phyloP scores from a whole-genome alignment of 2,113 vertebrate genomes.

The Monarcha castaneiventris region DNA sequence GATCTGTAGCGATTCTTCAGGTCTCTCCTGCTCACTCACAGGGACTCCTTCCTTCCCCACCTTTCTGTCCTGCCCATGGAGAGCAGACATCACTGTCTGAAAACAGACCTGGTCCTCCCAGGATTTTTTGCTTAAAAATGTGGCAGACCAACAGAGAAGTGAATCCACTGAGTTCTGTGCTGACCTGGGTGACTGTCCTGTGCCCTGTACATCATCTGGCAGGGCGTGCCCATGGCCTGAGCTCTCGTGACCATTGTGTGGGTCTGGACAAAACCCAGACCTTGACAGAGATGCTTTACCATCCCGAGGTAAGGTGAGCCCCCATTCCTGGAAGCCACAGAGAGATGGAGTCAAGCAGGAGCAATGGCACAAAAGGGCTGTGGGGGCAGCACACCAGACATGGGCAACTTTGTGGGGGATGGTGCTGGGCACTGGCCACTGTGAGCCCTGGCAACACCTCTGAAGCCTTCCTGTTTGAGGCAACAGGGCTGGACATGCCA shows the following conservation, averaged over 20 bases:
- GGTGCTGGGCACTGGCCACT: not conserved
- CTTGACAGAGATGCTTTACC: not conserved
- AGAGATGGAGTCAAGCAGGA: not conserved
- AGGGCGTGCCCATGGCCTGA: not conserved
- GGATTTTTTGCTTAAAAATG: not conserved
- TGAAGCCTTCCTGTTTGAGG: not conserved
- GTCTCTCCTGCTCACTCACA: not conserved
- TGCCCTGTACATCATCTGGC: not conserved
- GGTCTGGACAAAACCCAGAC: not conserved
- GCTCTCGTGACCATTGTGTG: not conserved
- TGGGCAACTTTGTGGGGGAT: fast-evolving
- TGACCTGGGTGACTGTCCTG: not conserved
- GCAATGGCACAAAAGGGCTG: not conserved
- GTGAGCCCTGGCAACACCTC: not conserved
- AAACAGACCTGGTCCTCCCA: not conserved
- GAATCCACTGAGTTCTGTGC: not conserved
- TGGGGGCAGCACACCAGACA: not conserved
- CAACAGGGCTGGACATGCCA: not conserved
- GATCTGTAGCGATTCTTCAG: fast-evolving
- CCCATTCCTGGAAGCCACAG: not conserved
- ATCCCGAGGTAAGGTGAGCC: not conserved
- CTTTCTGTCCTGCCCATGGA: not conserved
- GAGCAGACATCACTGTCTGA: not conserved
- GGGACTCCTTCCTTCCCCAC: not conserved
- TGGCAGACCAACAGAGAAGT: fast-evolving